These are phyloP conservation scores for Acleris laterana DNA, from an alignment of 2,888 invertebrate species.

Conservation along the genomic window DNA sequence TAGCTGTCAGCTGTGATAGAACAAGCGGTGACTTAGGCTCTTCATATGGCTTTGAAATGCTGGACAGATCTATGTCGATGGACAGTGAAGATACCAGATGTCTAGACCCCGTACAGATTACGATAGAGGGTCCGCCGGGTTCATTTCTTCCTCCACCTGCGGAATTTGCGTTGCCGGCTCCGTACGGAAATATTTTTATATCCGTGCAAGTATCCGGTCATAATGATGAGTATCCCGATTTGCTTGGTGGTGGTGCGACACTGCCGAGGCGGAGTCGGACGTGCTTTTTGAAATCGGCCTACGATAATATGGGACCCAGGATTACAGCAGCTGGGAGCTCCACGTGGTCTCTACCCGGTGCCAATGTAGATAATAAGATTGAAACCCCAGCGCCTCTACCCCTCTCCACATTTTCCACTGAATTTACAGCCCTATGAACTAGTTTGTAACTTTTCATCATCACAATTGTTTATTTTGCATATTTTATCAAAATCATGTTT, in stretches of 20 bases:
- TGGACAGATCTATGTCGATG: constrained; percentile 77
- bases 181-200: constrained; percentile 91
- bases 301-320: constrained; percentile 95
- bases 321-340: constrained; percentile 95
- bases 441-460: constrained; percentile 27
- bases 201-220: constrained; percentile 91
- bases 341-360: constrained; percentile 90
- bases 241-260: constrained; percentile 84
- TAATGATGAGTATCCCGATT: constrained; percentile 91
- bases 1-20: constrained; percentile 86
- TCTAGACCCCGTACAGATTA: constrained; percentile 86
- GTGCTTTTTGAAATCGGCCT: constrained; percentile 86
- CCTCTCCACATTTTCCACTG: constrained; percentile 76
- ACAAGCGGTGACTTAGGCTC: constrained; percentile 86
- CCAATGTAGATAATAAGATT: constrained; percentile 60
- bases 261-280: constrained; percentile 80
- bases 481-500: constrained; percentile 31
- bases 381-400: constrained; percentile 57
- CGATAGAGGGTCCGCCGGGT: constrained; percentile 81
- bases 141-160: constrained; percentile 76
- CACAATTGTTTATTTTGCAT: constrained; percentile 30
- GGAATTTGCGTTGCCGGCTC: constrained; percentile 77
- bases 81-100: constrained; percentile 78
- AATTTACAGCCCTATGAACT: constrained; percentile 75
- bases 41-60: constrained; percentile 81